Evolutionary conservation across 30 jellyfish, hydroid and myxozoan genomes (phyloP), one percentile per base, ranked within the genome.

Genomic region (Aurelia coerulea): DNA sequence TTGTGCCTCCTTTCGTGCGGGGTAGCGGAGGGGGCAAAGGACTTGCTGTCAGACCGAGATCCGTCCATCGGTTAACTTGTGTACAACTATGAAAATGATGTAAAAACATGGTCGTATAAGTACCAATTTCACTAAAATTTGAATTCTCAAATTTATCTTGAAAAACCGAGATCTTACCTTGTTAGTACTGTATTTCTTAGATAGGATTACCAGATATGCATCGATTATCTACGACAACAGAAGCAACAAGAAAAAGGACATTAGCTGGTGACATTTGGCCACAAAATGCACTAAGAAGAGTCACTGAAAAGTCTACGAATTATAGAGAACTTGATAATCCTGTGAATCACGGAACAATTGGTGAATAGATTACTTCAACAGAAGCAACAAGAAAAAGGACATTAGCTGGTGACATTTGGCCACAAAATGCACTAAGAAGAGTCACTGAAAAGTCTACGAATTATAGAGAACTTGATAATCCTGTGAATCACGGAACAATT

Each of bases 171-270:
- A 15, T 5, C 74, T n/a, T 64, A 64, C 74, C 31, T 64, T 64
- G 10, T 41, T 64, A 1, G 13, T 64, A 64, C 35, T 64, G 35
- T 64, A 64, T 41, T 64, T 59, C 31, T 41, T 64, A 10, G 74
- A 64, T 18, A 64, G 37, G 17, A 64, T 64, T 10, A 41, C 74
- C 74, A 64, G 35, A 41, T 64, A 64, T 64, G 74, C 74, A 64
- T 64, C 74, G 7, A 64, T 64, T 18, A 64, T 41, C 74, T 64
- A 23, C 29, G 29, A 23, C 29, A 23, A 23, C 29, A 23, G 29
- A 23, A 23, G 29, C 29, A 64, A 5, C 13, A 18, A 64, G 35
- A 9, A 35, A 64, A 64, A 64, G 37, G 34, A 41, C 3, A 10
- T 15, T 64, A 64, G 49, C 49, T 37, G 49, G 49, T 37, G 49